phyloP scores from a whole-genome alignment of 2,797 vertebrate genomes.

The Fistularia tabacaria region DNA sequence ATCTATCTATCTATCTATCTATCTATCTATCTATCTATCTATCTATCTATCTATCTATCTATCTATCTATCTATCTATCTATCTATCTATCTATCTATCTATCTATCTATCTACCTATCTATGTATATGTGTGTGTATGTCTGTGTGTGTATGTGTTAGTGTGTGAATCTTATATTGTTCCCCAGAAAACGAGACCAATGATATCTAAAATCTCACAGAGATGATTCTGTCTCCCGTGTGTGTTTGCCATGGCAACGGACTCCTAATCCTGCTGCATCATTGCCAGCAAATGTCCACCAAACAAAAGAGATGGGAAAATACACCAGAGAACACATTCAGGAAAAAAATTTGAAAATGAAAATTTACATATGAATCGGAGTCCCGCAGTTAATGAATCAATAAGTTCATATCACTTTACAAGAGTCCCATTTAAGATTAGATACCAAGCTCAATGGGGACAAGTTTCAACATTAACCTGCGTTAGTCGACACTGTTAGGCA shows the following conservation, averaged over 20 bases:
- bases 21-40: no score
- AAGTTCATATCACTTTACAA: no score
- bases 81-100: no score
- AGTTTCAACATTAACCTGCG: no score
- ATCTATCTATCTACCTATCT: neutral
- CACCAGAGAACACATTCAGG: slow-evolving; percentile 7
- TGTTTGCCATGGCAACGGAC: slow-evolving; percentile 52
- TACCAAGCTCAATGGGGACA: no score
- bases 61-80: no score
- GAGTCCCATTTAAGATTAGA: no score
- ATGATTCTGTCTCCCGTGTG: slow-evolving; percentile 24
- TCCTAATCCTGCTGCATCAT: slow-evolving; percentile 42
- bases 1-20: no score
- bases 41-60: no score
- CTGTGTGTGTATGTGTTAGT: slow-evolving; percentile 16
- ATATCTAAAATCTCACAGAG: slow-evolving; percentile 41
- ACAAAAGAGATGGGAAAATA: slow-evolving; percentile 15
- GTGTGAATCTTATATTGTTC: slow-evolving; percentile 13
- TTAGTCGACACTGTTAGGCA: neutral
- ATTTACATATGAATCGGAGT: neutral
- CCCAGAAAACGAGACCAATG: slow-evolving; percentile 30
- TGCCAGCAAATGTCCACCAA: slow-evolving; percentile 21
- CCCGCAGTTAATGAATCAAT: no score
- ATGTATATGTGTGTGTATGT: slow-evolving; percentile 7
- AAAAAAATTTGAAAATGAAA: neutral